Evolutionary conservation across 2,113 vertebrate genomes (phyloP).

Genomic region (Megaceryle torquata): DNA sequence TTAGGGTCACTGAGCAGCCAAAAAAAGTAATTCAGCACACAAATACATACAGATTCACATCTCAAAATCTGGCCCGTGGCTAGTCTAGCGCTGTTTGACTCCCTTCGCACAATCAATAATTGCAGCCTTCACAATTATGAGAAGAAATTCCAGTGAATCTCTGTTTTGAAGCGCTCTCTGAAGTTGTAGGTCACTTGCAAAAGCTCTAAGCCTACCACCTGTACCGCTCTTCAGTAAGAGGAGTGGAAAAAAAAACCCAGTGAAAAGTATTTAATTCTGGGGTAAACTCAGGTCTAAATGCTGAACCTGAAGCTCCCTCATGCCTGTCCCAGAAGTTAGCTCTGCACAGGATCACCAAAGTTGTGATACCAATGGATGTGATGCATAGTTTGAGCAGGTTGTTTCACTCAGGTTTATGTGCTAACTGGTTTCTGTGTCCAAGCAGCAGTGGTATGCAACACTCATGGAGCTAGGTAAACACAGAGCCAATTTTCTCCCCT

Average conservation of each 20-base stretch:
- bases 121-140: background rate
- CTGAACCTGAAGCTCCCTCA: background rate
- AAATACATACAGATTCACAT: background rate
- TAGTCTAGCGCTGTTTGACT: background rate
- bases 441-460: background rate
- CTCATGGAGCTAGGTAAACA: background rate
- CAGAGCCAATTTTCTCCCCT: background rate
- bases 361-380: background rate
- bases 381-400: background rate
- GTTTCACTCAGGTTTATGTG: background rate
- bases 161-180: background rate
- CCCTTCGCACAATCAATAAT: accelerated
- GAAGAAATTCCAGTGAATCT: background rate
- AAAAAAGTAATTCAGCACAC: background rate
- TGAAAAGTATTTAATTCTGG: background rate
- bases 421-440: background rate
- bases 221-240: background rate
- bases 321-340: background rate
- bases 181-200: background rate
- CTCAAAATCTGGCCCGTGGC: background rate
- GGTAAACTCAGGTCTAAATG: background rate
- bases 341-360: background rate
- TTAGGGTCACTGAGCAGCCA: background rate
- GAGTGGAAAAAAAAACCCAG: background rate
- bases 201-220: background rate